A percentile compares a stretch with the other conserved stretches of the same genome.
Evolutionary conservation across 2,888 invertebrate genomes (phyloP).

Genomic region (Graphium colonna): DNA sequence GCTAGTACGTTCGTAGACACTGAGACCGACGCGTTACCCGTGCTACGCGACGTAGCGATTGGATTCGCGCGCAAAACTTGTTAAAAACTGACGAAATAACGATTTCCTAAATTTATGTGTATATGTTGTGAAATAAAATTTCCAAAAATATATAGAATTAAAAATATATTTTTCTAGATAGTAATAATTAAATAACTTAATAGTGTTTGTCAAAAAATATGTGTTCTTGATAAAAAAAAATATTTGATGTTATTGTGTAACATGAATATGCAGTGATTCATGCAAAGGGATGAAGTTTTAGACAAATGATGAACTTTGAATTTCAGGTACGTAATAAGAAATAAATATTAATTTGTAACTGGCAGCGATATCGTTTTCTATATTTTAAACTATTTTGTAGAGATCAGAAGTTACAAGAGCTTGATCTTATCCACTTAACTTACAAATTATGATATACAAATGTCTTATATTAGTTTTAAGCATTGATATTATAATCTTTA

Average conservation of each 20-base stretch:
- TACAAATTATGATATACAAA: no score
- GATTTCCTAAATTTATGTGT: background rate
- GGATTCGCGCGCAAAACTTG: conserved; percentile 63
- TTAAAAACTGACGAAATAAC: conserved; percentile 22
- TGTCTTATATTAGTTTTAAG: no score
- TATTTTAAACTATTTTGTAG: no score
- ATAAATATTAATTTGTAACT: background rate
- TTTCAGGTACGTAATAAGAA: conserved; percentile 5
- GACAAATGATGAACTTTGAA: background rate
- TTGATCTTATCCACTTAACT: no score
- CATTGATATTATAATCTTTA: no score
- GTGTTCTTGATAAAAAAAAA: conserved; percentile 5
- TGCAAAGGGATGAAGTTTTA: background rate
- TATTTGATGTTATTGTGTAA: conserved; percentile 9
- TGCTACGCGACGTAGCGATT: conserved; percentile 33
- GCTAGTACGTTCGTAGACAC: conserved; percentile 57
- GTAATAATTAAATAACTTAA: no score
- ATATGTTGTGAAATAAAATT: conserved; percentile 26
- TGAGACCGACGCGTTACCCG: conserved; percentile 46
- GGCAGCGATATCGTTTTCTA: no score
- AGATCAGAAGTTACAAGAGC: no score
- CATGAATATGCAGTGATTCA: conserved; percentile 6
- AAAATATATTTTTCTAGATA: background rate
- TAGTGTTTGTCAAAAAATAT: no score
- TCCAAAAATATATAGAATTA: conserved; percentile 26